Conservation (phyloP, 2,888 invertebrate species). For the Chironomus riparius region DNA sequence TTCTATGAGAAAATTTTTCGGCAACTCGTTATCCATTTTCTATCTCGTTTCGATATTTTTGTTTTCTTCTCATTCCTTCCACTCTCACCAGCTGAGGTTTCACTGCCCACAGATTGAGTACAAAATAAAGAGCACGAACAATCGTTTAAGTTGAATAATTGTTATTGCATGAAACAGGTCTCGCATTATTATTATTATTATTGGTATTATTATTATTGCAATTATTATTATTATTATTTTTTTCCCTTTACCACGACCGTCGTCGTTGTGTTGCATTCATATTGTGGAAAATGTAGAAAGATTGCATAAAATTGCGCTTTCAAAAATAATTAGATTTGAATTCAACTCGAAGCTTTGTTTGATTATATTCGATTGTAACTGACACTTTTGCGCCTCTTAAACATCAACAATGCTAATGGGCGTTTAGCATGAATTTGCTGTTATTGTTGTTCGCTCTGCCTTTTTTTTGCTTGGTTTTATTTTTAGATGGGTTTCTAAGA, state of each 20-base stretch:
- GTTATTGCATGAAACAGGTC: not conserved
- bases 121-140: not conserved
- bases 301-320: not conserved
- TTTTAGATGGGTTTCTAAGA: too few species aligned
- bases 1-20: not conserved
- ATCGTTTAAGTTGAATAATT: not conserved
- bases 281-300: not conserved
- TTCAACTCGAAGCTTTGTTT: not conserved
- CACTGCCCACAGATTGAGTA: not conserved
- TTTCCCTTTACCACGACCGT: not conserved
- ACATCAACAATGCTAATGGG: conserved; percentile 2
- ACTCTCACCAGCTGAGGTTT: not conserved
- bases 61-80: not conserved
- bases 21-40: not conserved
- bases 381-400: conserved; percentile 14
- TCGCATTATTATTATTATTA: not conserved
- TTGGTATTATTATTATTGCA: not conserved
- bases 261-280: not conserved
- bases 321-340: conserved; percentile 16
- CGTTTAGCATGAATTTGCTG: not conserved
- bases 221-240: not conserved
- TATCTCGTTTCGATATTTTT: too few species aligned
- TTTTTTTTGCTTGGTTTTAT: not conserved
- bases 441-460: not conserved
- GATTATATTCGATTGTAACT: conserved; percentile 18